Evolutionary conservation across 2,113 vertebrate species (phyloP).

Genomic region (Hyperopisus bebe): DNA sequence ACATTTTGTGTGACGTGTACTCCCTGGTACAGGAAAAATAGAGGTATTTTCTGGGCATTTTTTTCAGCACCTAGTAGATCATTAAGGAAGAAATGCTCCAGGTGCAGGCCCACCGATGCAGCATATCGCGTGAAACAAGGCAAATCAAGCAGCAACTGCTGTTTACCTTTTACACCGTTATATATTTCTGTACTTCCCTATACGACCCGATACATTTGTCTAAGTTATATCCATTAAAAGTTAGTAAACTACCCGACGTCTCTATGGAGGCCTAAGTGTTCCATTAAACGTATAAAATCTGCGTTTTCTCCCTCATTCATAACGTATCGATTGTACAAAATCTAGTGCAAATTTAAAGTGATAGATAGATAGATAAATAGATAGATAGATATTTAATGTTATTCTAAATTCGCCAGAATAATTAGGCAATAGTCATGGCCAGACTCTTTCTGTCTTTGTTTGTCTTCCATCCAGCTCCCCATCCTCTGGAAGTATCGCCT

Average conservation of each 20-base stretch:
- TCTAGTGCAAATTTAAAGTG: not conserved
- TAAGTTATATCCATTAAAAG: not conserved
- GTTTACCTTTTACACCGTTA: not conserved
- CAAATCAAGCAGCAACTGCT: not conserved
- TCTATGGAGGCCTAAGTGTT: not conserved
- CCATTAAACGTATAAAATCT: not conserved
- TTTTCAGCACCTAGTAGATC: constrained; percentile 37
- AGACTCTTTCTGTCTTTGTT: not conserved
- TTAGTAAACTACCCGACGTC: not conserved
- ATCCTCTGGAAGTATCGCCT: constrained; percentile 43
- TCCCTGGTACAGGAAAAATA: constrained; percentile 26
- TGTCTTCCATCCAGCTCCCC: not conserved
- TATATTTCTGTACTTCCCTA: not conserved
- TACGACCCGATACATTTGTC: not conserved
- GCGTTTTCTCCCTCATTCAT: not conserved
- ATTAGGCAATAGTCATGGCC: not conserved
- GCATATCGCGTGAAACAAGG: not conserved
- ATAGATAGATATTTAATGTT: not conserved
- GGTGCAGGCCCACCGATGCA: not conserved
- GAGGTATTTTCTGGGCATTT: constrained; percentile 25
- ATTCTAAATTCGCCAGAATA: not conserved
- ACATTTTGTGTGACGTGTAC: constrained; percentile 32
- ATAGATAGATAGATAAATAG: not conserved
- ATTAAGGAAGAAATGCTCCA: constrained; percentile 30
- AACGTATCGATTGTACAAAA: not conserved